phyloP scores from a whole-genome alignment of 1,140 invertebrate species.

The Cherax destructor region DNA sequence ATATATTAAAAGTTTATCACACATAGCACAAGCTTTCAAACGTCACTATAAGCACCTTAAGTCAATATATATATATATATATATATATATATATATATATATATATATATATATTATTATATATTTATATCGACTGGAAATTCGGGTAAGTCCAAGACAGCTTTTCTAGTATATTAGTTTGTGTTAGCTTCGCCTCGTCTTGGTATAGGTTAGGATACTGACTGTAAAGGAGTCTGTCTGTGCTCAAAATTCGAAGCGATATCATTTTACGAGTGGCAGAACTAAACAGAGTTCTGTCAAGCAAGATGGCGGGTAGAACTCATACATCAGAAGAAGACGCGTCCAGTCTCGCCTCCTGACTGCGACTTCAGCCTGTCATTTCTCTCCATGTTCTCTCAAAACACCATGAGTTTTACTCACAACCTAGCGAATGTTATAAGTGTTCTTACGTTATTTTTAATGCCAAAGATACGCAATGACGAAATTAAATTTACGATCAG shows the following conservation, averaged over 20 bases:
- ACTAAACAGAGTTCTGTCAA: slow-evolving; percentile 53
- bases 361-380: slow-evolving; percentile 18
- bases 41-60: not conserved
- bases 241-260: slow-evolving; percentile 24
- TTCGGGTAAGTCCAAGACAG: no score
- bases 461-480: not conserved
- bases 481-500: not conserved
- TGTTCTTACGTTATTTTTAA: not conserved
- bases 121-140: no score
- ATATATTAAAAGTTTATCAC: not conserved
- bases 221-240: not conserved
- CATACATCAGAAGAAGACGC: slow-evolving; percentile 56
- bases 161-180: no score
- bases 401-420: not conserved
- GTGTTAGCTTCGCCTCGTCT: no score
- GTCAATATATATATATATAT: no score
- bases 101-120: no score
- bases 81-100: no score
- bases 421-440: not conserved
- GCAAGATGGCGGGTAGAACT: slow-evolving; percentile 59
- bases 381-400: not conserved
- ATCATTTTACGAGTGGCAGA: slow-evolving; percentile 57
- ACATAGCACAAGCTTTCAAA: not conserved
- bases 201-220: no score
- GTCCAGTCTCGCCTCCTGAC: slow-evolving; percentile 3